Conservation (phyloP, 2,888 invertebrate genomes). For the Conchocele bisecta region DNA sequence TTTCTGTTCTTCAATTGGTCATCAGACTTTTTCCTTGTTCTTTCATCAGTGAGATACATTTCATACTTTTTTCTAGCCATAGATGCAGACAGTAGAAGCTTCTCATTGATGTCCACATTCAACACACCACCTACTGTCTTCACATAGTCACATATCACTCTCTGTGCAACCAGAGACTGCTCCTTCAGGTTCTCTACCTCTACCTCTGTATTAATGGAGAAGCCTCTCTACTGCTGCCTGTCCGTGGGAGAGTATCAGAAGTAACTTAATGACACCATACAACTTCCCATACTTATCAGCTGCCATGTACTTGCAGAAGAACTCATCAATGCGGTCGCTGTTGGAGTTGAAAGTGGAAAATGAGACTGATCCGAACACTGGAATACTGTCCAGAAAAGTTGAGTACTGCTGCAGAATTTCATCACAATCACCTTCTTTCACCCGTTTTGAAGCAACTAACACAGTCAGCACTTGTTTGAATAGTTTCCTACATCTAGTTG, state of each 20-base stretch:
- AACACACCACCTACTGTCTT: conserved; percentile 35
- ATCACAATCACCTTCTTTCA: conserved; percentile 27
- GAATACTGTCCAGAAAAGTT: conserved; percentile 14
- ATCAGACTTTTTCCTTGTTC: conserved; percentile 6
- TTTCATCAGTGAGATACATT: conserved; percentile 21
- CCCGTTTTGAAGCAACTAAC: conserved; percentile 16
- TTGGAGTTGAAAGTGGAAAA: conserved; percentile 27
- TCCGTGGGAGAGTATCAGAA: conserved; percentile 62
- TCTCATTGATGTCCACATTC: conserved; percentile 32
- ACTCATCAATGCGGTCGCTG: conserved; percentile 24
- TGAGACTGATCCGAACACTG: conserved; percentile 10
- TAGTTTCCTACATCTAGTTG: conserved; percentile 15
- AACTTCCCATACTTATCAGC: conserved; percentile 2
- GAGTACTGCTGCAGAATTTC: conserved; percentile 10
- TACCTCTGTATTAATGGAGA: conserved; percentile 63
- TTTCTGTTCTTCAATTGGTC: conserved; percentile 9
- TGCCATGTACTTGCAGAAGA: conserved; percentile 24
- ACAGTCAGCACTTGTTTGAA: conserved; percentile 27
- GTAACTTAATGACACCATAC: conserved; percentile 16
- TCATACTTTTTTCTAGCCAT: conserved; percentile 36
- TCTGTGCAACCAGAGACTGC: conserved; percentile 51
- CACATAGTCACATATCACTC: conserved; percentile 50
- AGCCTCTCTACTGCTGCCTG: conserved; percentile 65
- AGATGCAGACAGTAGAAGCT: conserved; percentile 19
- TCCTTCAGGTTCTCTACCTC: conserved; percentile 51